Conservation (phyloP, 2,113 vertebrate species). For the Irena cyanogastra region DNA sequence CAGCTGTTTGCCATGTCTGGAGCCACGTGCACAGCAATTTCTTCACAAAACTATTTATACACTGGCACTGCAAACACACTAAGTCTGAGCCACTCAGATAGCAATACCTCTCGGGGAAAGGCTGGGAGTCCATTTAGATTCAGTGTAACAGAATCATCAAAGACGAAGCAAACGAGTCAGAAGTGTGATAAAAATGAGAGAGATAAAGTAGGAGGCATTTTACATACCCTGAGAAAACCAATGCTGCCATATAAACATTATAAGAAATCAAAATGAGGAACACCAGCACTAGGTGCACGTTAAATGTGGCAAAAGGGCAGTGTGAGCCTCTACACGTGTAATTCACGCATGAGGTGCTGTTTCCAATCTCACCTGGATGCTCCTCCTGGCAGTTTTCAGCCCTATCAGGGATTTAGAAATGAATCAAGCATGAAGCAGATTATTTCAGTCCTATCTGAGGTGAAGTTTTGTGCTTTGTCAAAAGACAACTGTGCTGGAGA, state of each 20-base stretch:
- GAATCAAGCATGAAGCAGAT: accelerated
- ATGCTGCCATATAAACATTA: neutral
- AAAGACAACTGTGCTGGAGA: neutral
- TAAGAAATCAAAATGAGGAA: neutral
- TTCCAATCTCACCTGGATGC: neutral
- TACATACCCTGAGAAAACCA: neutral
- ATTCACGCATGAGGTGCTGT: accelerated
- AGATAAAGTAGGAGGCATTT: neutral
- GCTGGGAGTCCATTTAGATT: neutral
- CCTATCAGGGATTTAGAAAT: neutral
- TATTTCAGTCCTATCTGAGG: neutral
- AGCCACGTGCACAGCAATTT: neutral
- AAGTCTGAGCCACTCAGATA: neutral
- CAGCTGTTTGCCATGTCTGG: constrained; percentile 14
- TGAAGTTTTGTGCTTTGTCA: neutral
- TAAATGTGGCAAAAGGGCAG: neutral
- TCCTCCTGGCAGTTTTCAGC: neutral
- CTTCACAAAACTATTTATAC: neutral
- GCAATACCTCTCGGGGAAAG: neutral
- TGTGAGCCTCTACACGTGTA: accelerated
- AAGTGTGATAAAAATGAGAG: neutral
- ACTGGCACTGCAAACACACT: neutral
- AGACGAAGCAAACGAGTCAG: accelerated
- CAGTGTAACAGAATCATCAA: neutral
- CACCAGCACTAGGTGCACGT: neutral